These are phyloP conservation scores for Heliconius charithonia DNA, from an alignment of 2,888 invertebrate genomes.

Conservation along the genomic window DNA sequence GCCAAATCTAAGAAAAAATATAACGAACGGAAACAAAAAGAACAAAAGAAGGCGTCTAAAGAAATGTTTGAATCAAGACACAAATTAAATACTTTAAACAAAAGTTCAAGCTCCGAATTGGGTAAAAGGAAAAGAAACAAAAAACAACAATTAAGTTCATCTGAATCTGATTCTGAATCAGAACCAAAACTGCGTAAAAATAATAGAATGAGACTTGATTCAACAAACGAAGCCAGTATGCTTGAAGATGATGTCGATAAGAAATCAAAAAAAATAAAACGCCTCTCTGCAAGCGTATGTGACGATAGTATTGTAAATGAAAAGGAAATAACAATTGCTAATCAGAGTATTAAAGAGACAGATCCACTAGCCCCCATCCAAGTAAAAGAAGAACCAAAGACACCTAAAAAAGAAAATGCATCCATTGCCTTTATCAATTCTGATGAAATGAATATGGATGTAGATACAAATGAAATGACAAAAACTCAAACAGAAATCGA, in stretches of 20 bases:
- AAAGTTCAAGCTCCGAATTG: constrained; percentile 35
- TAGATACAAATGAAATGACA: constrained; percentile 60
- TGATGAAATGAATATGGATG: constrained; percentile 54
- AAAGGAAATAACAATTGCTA: constrained; percentile 65
- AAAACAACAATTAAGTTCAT: constrained; percentile 59
- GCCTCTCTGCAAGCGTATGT: constrained; percentile 57
- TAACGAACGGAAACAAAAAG: constrained; percentile 70
- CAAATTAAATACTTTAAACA: constrained; percentile 57
- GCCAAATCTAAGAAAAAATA: constrained; percentile 74
- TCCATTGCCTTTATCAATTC: constrained; percentile 61
- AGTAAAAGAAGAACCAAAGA: constrained; percentile 68
- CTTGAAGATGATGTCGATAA: constrained; percentile 26
- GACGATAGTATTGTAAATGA: constrained; percentile 61
- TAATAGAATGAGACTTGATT: constrained; percentile 66
- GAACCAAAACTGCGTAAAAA: constrained; percentile 57
- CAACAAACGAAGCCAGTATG: constrained; percentile 52
- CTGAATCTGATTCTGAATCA: constrained; percentile 56
- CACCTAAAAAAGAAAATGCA: constrained; percentile 63
- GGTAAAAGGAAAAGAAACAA: constrained; percentile 55
- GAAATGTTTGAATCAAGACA: constrained; percentile 78
- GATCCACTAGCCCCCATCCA: constrained; percentile 62
- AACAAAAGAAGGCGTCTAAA: constrained; percentile 74
- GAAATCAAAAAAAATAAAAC: constrained; percentile 52
- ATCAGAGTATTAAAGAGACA: constrained; percentile 53
- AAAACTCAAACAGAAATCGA: constrained; percentile 61